phyloP scores from a whole-genome alignment of 2,113 vertebrate species.

The Scytalopus superciliaris region DNA sequence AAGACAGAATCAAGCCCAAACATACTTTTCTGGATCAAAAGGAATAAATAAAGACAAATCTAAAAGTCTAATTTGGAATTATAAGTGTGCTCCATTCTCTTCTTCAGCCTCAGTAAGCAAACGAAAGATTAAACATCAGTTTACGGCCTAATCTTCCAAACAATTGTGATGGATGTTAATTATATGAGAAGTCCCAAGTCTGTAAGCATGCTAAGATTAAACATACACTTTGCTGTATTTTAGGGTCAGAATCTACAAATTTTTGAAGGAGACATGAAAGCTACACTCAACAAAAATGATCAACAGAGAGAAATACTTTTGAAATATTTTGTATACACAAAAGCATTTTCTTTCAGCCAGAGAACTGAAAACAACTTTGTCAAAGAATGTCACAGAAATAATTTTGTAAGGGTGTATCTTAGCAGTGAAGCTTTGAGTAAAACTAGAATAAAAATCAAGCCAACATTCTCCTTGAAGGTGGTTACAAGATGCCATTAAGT shows the following conservation, averaged over 20 bases:
- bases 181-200: background rate
- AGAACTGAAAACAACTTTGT: background rate
- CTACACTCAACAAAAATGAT: background rate
- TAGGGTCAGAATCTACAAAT: background rate
- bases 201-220: background rate
- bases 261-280: background rate
- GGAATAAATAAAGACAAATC: conserved; percentile 27
- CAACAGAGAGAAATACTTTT: background rate
- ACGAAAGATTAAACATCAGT: background rate
- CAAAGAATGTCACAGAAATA: background rate
- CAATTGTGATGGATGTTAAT: background rate
- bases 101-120: background rate
- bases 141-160: conserved; percentile 4
- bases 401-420: background rate
- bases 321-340: background rate
- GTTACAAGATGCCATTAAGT: background rate
- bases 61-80: conserved; percentile 38
- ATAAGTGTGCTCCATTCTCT: background rate
- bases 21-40: conserved; percentile 18
- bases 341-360: background rate
- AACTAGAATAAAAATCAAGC: background rate
- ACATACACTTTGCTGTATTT: background rate
- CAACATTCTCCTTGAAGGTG: background rate
- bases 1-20: background rate
- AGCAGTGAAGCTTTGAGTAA: background rate